Evolutionary conservation across 2,888 invertebrate genomes (phyloP).

Genomic region (Kryphioiulus occultus): DNA sequence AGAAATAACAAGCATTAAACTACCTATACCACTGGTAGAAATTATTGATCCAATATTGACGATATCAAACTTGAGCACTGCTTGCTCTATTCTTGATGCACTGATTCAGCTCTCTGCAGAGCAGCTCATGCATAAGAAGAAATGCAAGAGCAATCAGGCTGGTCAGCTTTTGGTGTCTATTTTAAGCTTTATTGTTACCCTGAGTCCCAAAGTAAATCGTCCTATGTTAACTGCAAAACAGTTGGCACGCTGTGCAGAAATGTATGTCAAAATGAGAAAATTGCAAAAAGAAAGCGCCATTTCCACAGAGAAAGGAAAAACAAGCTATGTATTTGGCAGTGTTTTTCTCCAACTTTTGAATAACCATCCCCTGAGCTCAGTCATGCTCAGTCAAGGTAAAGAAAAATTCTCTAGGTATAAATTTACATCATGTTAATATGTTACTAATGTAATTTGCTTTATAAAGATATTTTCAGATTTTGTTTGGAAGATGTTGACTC

Average conservation of each 20-base stretch:
- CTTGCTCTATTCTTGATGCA: neutral
- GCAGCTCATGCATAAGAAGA: neutral
- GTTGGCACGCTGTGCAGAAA: neutral
- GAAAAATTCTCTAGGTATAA: neutral
- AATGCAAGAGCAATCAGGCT: neutral
- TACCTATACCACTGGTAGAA: neutral
- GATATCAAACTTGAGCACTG: neutral
- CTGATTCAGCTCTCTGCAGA: neutral
- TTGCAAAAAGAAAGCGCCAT: neutral
- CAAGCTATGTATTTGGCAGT: neutral
- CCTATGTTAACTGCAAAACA: neutral
- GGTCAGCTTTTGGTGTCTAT: neutral
- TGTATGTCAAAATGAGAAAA: neutral
- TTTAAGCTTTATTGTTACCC: neutral
- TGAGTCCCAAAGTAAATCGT: neutral
- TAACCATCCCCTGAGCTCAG: neutral
- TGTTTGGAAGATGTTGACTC: conserved; percentile 1
- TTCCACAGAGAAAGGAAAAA: neutral
- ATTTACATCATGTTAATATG: neutral
- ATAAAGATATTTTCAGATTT: conserved; percentile 9
- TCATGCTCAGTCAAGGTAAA: neutral
- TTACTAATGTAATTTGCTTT: neutral
- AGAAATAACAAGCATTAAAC: neutral
- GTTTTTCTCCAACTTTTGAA: neutral
- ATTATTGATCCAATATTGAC: neutral